These are phyloP conservation scores for Fringilla coelebs DNA, from an alignment of 2,797 vertebrate species.

Conservation along the genomic window DNA sequence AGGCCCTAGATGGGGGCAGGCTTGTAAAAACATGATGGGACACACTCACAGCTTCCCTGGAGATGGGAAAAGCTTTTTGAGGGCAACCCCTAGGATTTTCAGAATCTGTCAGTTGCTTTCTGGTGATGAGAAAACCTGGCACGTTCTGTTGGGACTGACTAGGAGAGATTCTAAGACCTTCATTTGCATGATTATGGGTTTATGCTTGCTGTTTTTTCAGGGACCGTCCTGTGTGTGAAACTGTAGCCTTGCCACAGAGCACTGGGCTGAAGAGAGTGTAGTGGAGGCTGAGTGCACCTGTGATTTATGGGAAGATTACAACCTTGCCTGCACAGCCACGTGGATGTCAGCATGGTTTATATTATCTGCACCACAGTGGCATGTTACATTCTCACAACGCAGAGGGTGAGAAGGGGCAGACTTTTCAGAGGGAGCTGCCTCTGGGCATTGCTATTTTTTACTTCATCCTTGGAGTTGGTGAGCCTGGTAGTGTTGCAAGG, in stretches of 20 bases:
- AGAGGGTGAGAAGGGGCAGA: neutral
- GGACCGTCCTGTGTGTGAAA: neutral
- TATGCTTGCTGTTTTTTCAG: neutral
- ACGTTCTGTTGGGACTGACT: neutral
- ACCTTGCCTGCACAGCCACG: neutral
- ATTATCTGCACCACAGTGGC: neutral
- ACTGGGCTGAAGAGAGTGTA: neutral
- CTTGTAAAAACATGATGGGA: neutral
- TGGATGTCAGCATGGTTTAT: neutral
- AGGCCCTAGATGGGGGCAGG: neutral
- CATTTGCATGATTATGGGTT: neutral
- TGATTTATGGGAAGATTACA: neutral
- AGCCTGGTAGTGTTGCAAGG: neutral
- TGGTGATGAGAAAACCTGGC: neutral
- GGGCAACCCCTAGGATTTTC: neutral
- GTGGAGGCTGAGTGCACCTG: neutral
- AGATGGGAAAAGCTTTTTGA: neutral
- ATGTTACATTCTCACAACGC: neutral
- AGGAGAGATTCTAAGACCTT: neutral
- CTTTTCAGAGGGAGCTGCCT: neutral
- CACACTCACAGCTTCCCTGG: neutral
- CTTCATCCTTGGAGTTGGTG: neutral
- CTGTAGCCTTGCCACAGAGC: neutral
- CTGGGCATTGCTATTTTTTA: slow-evolving; percentile 5
- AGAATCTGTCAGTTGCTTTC: neutral